Conservation (phyloP, 2,888 invertebrate species). For the Zonitis immaculata region DNA sequence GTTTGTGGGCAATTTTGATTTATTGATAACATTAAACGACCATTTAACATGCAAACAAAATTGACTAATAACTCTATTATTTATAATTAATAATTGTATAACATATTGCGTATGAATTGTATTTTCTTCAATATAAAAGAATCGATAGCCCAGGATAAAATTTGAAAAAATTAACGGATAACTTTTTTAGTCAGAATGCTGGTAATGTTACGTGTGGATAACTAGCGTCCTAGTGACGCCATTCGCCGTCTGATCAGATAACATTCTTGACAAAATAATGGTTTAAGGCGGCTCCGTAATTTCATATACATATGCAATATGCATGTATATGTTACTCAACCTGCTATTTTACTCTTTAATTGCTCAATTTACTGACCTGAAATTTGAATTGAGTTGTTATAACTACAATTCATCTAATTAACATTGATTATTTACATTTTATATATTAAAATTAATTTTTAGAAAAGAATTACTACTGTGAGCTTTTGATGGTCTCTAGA, state of each 20-base stretch:
- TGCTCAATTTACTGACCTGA: slow-evolving; percentile 18
- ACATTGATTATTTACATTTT: no score
- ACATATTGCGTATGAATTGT: neutral
- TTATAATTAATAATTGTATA: slow-evolving; percentile 9
- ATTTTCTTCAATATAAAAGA: no score
- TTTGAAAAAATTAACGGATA: slow-evolving; percentile 10
- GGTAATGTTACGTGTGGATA: slow-evolving; percentile 16
- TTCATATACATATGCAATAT: slow-evolving; percentile 4
- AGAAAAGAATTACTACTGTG: no score
- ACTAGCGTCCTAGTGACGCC: slow-evolving; percentile 18
- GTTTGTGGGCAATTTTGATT: neutral
- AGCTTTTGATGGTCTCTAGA: no score
- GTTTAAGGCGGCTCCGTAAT: slow-evolving; percentile 20
- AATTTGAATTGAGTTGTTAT: slow-evolving; percentile 22
- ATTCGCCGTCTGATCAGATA: slow-evolving; percentile 21
- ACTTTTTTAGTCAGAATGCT: neutral
- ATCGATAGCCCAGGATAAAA: neutral
- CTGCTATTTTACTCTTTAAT: slow-evolving; percentile 20
- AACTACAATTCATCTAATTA: no score
- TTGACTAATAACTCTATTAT: slow-evolving; percentile 13
- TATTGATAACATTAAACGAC: slow-evolving; percentile 14
- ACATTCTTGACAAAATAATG: slow-evolving; percentile 23
- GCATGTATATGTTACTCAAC: slow-evolving; percentile 4
- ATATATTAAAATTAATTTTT: no score
- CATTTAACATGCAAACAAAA: slow-evolving; percentile 12